Conservation (phyloP, 2,797 vertebrate species). For the Pangasius mekongensis region DNA sequence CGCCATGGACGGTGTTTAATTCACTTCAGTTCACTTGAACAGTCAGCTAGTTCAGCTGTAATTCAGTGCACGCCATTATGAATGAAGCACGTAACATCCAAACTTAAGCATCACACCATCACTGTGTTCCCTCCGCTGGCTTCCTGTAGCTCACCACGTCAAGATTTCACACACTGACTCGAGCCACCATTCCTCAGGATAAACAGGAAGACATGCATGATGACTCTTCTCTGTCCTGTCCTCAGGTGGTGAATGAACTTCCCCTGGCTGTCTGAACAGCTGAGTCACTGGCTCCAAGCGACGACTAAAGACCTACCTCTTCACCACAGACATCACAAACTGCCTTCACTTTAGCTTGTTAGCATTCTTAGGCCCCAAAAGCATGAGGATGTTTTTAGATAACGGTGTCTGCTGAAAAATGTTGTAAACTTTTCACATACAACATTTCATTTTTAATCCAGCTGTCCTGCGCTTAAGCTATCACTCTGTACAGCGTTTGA, state of each 20-base stretch:
- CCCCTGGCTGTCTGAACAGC: neutral
- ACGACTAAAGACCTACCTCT: neutral
- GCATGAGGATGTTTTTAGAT: neutral
- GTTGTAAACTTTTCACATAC: neutral
- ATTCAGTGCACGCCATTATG: neutral
- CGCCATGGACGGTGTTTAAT: neutral
- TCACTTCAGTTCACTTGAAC: neutral
- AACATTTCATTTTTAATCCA: neutral
- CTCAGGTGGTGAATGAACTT: neutral
- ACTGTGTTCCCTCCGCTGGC: neutral
- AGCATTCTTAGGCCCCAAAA: neutral
- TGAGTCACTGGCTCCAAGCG: neutral
- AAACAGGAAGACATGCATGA: neutral
- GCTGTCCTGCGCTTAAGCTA: neutral
- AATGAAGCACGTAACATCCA: neutral
- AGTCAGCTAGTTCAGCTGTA: neutral
- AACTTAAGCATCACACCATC: neutral
- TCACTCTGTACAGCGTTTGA: neutral
- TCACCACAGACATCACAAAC: neutral
- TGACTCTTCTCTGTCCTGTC: neutral
- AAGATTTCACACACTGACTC: neutral
- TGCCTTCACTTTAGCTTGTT: neutral
- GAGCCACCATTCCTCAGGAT: neutral
- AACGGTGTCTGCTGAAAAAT: neutral
- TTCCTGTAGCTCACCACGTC: neutral